Base-by-base conservation (phyloP, 2,113 vertebrate species). In the Anarrhichthys ocellatus region DNA sequence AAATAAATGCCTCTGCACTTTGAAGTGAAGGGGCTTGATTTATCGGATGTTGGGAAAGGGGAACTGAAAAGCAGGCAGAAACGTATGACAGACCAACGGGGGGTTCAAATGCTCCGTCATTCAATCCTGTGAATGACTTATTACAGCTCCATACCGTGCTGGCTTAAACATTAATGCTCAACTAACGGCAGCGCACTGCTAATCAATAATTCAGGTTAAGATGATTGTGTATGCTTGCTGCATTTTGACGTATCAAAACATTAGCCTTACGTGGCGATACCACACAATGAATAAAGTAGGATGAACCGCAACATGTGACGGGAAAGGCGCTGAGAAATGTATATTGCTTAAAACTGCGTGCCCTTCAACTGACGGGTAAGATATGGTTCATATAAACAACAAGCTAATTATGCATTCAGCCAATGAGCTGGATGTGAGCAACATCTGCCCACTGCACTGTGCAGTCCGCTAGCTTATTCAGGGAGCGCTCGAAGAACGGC, bases 191-290 rank as follows among this genome's bases (percentile, higher is more conserved):
- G 34, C 48, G 40, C 6, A 9, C 24, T 29, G 46, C 2, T 9
- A 59, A 84, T 92, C 80, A 92, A 91, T 92, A 84, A 92, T 91
- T 88, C 38, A 91, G 62, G 29, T 58, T 5, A 79, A 83, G 77
- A 32, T 29, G 54, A 88, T 67, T 2, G 63, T 36, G 48, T 42
- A 62, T 64, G 73, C 77, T 42, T 32, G 48, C 73, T 54, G 78
- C 8, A 81, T 34, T 66, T 32, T 42, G 29, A 87, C 22, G 40
- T 17, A 70, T 80, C 22, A 74, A 76, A 86, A 80, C 62, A 80
- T 74, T 44, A 68, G 8, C 70, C 18, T 63, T 54, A 44, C 44
- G 59, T 18, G 40, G n/a, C 36, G 8, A 3, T 4, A 20, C 24
- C 64, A 63, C 61, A 71, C 22, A 44, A 34, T 63, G 66, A 86